Conservation (phyloP, 2,888 invertebrate species). For the Sphinx pinastri region DNA sequence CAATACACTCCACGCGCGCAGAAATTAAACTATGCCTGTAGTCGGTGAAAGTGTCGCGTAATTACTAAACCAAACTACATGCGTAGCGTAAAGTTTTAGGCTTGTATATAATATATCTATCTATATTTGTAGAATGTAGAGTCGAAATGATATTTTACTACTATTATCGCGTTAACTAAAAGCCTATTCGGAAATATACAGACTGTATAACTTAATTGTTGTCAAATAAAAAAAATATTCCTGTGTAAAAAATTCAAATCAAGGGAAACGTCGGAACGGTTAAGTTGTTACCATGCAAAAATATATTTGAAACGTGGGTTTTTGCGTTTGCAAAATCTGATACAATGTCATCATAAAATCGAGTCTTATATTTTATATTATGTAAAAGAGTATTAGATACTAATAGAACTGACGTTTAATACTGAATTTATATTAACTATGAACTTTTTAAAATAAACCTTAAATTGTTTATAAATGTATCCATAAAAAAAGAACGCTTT, state of each 20-base stretch:
- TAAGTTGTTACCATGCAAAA: too few relatives aligned
- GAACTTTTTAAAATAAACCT: background rate
- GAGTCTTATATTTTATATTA: too few relatives aligned
- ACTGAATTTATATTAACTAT: background rate
- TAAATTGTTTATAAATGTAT: background rate
- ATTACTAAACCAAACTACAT: constrained; percentile 41
- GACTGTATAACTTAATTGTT: too few relatives aligned
- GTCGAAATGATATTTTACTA: too few relatives aligned
- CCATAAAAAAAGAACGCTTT: background rate
- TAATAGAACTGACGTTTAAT: background rate
- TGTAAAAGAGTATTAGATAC: background rate
- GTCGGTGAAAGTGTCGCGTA: constrained; percentile 36
- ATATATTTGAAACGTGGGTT: too few relatives aligned
- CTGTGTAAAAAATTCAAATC: too few relatives aligned
- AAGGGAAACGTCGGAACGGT: too few relatives aligned
- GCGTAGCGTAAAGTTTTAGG: constrained; percentile 37
- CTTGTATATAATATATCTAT: constrained; percentile 36
- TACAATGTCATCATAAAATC: too few relatives aligned
- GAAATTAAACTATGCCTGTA: constrained; percentile 14
- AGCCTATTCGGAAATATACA: too few relatives aligned
- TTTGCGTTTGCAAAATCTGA: too few relatives aligned
- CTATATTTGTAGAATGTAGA: background rate
- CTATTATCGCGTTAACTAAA: too few relatives aligned
- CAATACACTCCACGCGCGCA: background rate
- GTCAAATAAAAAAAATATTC: too few relatives aligned